Evolutionary conservation across 2,113 vertebrate genomes (phyloP).

Genomic region (Tamias sibiricus): DNA sequence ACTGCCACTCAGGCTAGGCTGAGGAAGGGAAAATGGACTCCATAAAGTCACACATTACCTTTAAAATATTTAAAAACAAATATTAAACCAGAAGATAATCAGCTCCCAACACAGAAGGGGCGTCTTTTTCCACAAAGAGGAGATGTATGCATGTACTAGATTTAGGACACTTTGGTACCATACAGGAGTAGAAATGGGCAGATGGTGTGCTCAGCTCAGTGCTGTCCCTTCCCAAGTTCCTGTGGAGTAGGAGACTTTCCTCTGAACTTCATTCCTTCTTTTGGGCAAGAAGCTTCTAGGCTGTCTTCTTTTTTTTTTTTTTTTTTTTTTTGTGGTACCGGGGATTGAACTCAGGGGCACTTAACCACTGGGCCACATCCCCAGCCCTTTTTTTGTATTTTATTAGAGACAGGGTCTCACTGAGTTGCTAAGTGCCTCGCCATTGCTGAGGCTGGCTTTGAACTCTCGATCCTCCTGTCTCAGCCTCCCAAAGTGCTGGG

Average conservation of each 20-base stretch:
- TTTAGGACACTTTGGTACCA: neutral
- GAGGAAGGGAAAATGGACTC: neutral
- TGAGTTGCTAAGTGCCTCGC: no score
- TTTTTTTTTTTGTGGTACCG: no score
- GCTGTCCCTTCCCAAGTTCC: neutral
- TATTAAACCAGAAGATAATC: neutral
- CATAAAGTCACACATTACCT: neutral
- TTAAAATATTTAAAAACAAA: constrained; percentile 18
- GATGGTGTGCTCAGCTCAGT: neutral
- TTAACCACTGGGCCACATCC: no score
- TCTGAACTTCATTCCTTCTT: neutral
- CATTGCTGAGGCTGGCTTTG: no score
- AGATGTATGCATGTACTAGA: neutral
- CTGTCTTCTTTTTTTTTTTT: no score
- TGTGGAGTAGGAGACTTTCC: neutral
- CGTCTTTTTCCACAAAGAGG: neutral
- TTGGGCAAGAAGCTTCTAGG: neutral
- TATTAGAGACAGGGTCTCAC: no score
- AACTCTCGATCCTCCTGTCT: no score
- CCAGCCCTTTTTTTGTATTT: no score
- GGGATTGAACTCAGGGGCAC: no score
- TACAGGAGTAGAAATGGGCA: neutral
- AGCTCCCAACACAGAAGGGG: neutral
- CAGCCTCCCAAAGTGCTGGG: no score
- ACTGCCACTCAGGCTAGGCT: neutral